phyloP scores from a whole-genome alignment of 23 tunicate species.

The Halocynthia roretzi region DNA sequence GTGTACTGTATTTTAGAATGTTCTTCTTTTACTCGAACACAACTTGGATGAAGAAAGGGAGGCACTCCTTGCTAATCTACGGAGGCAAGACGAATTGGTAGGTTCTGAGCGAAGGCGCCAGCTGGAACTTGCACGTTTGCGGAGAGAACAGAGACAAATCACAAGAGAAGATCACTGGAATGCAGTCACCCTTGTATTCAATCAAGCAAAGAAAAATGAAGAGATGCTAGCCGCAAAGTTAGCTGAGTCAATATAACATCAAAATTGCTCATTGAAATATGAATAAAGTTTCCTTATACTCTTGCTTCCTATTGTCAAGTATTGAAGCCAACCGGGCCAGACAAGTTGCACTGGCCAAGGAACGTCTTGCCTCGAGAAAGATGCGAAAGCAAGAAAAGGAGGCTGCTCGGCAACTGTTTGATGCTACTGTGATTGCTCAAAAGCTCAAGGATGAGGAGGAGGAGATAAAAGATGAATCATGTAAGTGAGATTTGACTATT shows the following conservation, averaged over 20 bases:
- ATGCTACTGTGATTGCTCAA: constrained; percentile 29
- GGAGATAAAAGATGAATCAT: constrained; percentile 27
- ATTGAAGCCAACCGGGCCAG: constrained; percentile 20
- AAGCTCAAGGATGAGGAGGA: constrained; percentile 29
- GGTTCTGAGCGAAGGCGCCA: constrained; percentile 77
- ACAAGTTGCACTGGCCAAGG: constrained; percentile 55
- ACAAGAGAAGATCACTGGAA: constrained; percentile 66
- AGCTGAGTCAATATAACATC: neutral
- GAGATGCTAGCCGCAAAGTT: constrained; percentile 51
- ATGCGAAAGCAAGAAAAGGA: constrained; percentile 49
- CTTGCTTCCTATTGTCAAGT: constrained; percentile 10
- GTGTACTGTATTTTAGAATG: constrained; percentile 33
- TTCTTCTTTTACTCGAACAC: constrained; percentile 64
- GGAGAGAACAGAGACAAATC: constrained; percentile 64
- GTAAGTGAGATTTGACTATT: neutral
- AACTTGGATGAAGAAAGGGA: constrained; percentile 68
- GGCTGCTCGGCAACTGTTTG: constrained; percentile 48
- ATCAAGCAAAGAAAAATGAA: constrained; percentile 66
- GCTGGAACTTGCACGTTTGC: constrained; percentile 61
- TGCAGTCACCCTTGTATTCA: constrained; percentile 57
- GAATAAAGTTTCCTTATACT: neutral
- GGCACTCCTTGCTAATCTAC: constrained; percentile 40
- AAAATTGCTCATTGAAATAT: neutral
- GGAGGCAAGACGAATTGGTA: constrained; percentile 55
- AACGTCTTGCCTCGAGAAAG: constrained; percentile 48